A percentile compares a stretch with the other conserved stretches of the same genome.
Evolutionary conservation across 2,888 invertebrate species (phyloP).

Genomic region (Scelioninae gen. 2): DNA sequence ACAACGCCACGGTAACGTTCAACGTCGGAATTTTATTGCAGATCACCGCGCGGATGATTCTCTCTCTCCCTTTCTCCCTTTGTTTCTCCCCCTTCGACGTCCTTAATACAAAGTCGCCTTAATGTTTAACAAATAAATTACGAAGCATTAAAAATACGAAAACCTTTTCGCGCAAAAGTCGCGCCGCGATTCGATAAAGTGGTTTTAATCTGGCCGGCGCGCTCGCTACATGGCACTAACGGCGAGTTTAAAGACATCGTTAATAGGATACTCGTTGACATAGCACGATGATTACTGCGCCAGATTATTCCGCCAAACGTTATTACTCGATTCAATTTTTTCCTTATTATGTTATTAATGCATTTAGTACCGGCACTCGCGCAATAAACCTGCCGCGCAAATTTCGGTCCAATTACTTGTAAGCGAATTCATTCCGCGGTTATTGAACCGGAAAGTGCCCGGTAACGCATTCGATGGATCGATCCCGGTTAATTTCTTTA

Average conservation of each 20-base stretch:
- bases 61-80: too few species aligned
- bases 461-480: constrained; percentile 5
- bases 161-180: constrained; percentile 10
- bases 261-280: constrained; percentile 32
- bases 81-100: neutral
- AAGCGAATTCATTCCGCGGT: constrained; percentile 25
- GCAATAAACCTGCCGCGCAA: constrained; percentile 1
- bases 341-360: constrained; percentile 12
- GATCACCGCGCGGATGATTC: constrained; percentile 19
- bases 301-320: constrained; percentile 19
- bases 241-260: constrained; percentile 29
- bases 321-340: constrained; percentile 12
- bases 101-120: constrained; percentile 28
- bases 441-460: constrained; percentile 18
- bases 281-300: constrained; percentile 18
- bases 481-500: constrained; percentile 30
- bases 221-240: constrained; percentile 22
- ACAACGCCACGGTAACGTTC: too few species aligned
- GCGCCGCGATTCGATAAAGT: constrained; percentile 25
- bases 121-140: constrained; percentile 43
- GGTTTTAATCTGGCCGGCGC: constrained; percentile 21
- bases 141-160: constrained; percentile 20
- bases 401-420: constrained; percentile 29
- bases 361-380: neutral
- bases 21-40: constrained; percentile 14